These are phyloP conservation scores for Megalopta genalis DNA, from an alignment of 1,140 invertebrate genomes.

Conservation along the genomic window DNA sequence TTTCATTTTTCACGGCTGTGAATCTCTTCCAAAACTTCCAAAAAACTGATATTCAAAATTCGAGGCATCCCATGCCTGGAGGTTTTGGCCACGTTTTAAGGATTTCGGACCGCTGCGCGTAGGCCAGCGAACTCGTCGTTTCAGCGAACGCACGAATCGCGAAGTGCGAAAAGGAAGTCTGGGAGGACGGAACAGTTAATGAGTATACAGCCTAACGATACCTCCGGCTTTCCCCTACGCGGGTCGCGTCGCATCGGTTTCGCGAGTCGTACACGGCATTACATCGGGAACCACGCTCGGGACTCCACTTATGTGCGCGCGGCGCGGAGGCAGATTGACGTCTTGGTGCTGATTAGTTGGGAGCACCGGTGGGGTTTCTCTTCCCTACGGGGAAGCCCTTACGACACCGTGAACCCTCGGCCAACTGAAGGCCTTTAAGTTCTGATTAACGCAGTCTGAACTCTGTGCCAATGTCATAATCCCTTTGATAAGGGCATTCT, in stretches of 20 bases:
- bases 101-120: too few relatives aligned
- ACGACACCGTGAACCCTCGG: constrained; percentile 47
- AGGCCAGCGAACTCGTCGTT: too few relatives aligned
- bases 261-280: not conserved
- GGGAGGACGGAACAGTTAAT: not conserved
- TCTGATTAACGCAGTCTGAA: constrained; percentile 65
- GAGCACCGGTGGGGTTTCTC: constrained; percentile 69
- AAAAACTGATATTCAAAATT: too few relatives aligned
- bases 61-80: too few relatives aligned
- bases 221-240: not conserved
- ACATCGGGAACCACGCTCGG: constrained; percentile 7
- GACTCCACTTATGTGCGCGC: not conserved
- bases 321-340: constrained; percentile 38
- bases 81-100: too few relatives aligned
- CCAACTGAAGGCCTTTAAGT: constrained; percentile 62
- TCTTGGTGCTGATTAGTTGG: constrained; percentile 73
- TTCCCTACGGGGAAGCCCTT: constrained; percentile 56
- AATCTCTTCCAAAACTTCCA: too few relatives aligned
- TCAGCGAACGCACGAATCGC: not conserved
- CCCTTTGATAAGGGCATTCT: constrained; percentile 59
- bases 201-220: not conserved
- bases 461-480: constrained; percentile 65
- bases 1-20: too few relatives aligned
- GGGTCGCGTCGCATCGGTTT: not conserved
- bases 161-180: not conserved